Conservation (phyloP, 2,888 invertebrate genomes). For the Alsophila aescularia region DNA sequence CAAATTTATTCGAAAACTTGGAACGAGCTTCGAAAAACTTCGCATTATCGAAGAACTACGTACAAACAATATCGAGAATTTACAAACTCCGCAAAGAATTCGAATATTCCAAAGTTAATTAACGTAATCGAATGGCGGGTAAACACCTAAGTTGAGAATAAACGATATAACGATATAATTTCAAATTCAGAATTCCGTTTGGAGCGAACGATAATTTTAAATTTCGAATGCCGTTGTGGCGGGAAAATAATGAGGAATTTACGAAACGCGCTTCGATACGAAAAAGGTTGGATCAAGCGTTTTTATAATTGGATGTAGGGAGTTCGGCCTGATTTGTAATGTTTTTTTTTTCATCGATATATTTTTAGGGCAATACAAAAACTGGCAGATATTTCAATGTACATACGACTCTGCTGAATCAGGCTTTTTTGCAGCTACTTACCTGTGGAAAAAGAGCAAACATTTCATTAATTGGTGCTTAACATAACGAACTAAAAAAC, state of each 20-base stretch:
- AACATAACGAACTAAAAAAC: too few relatives aligned
- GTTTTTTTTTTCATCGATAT: constrained; percentile 34
- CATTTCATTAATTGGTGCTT: not conserved
- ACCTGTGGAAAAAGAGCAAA: constrained; percentile 60
- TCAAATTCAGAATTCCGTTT: constrained; percentile 29
- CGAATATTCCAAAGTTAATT: constrained; percentile 51
- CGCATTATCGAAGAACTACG: constrained; percentile 18
- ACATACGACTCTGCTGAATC: constrained; percentile 43
- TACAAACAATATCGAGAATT: constrained; percentile 48
- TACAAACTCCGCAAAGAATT: constrained; percentile 46
- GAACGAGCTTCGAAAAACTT: constrained; percentile 27
- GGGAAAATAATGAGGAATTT: constrained; percentile 34
- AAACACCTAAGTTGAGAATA: constrained; percentile 37
- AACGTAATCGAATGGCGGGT: constrained; percentile 47
- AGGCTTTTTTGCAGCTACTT: constrained; percentile 52
- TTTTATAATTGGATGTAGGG: constrained; percentile 29
- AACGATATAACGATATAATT: constrained; percentile 34
- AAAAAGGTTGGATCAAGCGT: constrained; percentile 24
- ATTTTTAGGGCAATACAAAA: constrained; percentile 1
- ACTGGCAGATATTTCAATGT: constrained; percentile 23
- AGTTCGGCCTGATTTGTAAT: constrained; percentile 25
- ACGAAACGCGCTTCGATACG: constrained; percentile 25
- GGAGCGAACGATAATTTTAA: constrained; percentile 30
- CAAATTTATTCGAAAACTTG: constrained; percentile 34
- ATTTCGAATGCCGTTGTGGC: constrained; percentile 29